Conservation (phyloP, 2,113 vertebrate genomes). For the Forbesichthys papilliferus region DNA sequence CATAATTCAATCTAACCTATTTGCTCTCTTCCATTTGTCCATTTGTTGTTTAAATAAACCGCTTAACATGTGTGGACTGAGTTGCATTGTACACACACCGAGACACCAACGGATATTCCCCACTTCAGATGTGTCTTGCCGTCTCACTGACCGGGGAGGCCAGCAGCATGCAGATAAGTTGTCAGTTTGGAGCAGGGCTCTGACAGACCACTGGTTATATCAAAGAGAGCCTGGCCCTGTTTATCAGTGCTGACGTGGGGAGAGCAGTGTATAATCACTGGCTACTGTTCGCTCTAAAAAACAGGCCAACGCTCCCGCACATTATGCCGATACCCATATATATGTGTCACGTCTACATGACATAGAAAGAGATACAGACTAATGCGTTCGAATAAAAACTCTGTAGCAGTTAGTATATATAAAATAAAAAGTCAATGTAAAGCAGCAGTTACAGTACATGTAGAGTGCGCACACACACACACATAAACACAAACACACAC, state of each 20-base stretch:
- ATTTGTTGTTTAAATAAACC: no score
- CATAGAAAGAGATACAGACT: background rate
- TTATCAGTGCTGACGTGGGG: constrained; percentile 79
- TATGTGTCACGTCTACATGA: background rate
- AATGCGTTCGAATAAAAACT: background rate
- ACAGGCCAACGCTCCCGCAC: constrained; percentile 34
- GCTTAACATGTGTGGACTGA: no score
- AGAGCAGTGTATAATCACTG: constrained; percentile 67
- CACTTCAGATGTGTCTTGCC: constrained; percentile 34
- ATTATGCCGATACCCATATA: constrained; percentile 21
- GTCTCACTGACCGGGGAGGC: constrained; percentile 51
- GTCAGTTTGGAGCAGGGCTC: constrained; percentile 66
- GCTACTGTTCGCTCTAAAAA: constrained; percentile 59
- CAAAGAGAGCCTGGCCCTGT: constrained; percentile 68
- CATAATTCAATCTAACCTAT: no score
- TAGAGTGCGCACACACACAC: background rate
- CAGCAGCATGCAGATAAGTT: constrained; percentile 70
- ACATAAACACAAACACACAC: constrained; percentile 2
- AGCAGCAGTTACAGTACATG: constrained; percentile 13
- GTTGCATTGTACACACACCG: no score
- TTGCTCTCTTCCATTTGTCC: no score
- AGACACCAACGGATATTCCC: background rate
- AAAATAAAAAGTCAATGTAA: background rate
- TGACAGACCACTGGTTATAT: constrained; percentile 76
- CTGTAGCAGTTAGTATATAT: background rate